These are phyloP conservation scores for Gnathonemus echidnorhynchus DNA, from an alignment of 2,113 vertebrate genomes.

Conservation along the genomic window DNA sequence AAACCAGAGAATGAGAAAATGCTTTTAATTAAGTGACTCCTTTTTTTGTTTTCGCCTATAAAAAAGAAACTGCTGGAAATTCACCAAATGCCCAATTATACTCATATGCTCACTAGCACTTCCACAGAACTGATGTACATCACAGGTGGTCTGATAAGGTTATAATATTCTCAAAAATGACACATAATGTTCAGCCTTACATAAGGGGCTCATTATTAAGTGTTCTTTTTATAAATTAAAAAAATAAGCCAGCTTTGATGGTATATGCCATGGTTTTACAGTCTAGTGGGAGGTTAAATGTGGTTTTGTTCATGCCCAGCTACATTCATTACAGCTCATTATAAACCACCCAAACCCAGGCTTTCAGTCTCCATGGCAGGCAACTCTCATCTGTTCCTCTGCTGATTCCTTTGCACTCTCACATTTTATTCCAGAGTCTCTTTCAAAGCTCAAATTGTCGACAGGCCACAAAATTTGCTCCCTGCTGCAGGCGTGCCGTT, in stretches of 20 bases:
- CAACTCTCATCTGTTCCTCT: neutral
- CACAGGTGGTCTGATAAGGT: neutral
- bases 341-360: neutral
- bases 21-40: slow-evolving; percentile 10
- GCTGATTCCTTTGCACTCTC: slow-evolving; percentile 10
- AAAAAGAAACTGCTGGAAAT: neutral
- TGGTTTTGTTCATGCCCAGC: neutral
- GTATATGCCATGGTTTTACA: neutral
- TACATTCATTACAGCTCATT: neutral
- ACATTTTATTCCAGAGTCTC: slow-evolving; percentile 23
- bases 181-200: neutral
- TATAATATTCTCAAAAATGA: neutral
- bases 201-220: neutral
- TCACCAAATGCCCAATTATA: neutral
- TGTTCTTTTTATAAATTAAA: neutral
- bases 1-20: slow-evolving; percentile 7
- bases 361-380: neutral
- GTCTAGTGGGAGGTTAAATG: neutral
- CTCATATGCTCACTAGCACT: neutral
- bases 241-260: neutral
- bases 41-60: neutral
- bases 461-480: neutral
- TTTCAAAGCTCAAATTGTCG: slow-evolving; percentile 16
- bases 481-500: neutral
- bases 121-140: neutral